A percentile compares a stretch with the other conserved stretches of the same genome.
These are phyloP conservation scores for Aspiorhynchus laticeps DNA, from an alignment of 2,113 vertebrate species.

Conservation along the genomic window DNA sequence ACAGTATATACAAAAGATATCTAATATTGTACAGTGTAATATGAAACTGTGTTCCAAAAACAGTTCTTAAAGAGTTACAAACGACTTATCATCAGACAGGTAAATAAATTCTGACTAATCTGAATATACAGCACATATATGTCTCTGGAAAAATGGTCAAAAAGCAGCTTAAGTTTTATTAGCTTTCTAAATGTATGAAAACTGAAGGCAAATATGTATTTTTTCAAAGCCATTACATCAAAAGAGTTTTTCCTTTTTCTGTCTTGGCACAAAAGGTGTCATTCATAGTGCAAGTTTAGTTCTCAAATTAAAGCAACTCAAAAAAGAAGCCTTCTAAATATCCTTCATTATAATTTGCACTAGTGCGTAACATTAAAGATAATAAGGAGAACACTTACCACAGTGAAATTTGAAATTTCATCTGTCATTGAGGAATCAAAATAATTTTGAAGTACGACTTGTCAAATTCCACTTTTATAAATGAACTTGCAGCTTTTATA, in stretches of 20 bases:
- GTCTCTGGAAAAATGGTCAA: not conserved
- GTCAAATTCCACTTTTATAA: too few species aligned
- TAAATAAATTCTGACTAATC: not conserved
- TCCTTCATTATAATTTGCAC: not conserved
- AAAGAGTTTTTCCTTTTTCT: not conserved
- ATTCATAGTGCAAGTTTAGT: not conserved
- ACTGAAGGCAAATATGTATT: not conserved
- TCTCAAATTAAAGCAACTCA: not conserved
- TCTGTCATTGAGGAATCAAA: not conserved
- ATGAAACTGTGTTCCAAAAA: not conserved
- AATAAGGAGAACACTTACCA: not conserved
- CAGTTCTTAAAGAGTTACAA: not conserved
- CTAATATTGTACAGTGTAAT: not conserved
- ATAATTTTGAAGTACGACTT: not conserved
- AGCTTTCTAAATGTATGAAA: not conserved
- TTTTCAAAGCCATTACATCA: not conserved
- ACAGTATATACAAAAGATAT: constrained; percentile 28
- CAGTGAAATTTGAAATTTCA: too few species aligned
- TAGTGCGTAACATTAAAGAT: not conserved
- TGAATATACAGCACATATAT: not conserved
- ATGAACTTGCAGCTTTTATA: too few species aligned
- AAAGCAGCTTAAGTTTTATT: not conserved
- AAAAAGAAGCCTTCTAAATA: not conserved
- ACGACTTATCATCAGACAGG: not conserved
- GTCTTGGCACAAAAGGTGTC: constrained; percentile 25